phyloP scores from a whole-genome alignment of 1,140 invertebrate genomes.

The Papilio aristodemus region DNA sequence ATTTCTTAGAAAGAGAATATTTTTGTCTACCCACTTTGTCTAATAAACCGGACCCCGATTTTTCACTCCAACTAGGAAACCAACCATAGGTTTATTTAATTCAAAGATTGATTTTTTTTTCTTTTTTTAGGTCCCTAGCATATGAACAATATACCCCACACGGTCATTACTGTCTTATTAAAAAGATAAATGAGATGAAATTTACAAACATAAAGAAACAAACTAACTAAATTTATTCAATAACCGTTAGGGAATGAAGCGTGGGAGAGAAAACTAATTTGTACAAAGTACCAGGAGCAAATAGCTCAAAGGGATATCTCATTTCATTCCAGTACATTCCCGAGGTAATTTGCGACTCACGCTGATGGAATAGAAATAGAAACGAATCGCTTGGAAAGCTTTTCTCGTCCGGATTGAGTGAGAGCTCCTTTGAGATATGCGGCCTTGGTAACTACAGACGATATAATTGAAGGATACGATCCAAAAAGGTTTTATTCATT shows the following conservation, averaged over 20 bases:
- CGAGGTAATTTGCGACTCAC: constrained; percentile 23
- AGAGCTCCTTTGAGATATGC: constrained; percentile 4
- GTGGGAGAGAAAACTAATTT: constrained; percentile 5
- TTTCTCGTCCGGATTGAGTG: constrained; percentile 22
- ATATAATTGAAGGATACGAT: constrained; percentile 1
- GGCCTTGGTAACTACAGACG: constrained; percentile 7
- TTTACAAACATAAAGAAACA: no score
- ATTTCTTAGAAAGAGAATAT: no score
- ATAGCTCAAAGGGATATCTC: constrained; percentile 32
- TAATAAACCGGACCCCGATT: no score
- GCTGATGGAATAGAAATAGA: constrained; percentile 13
- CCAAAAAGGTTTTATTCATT: background rate
- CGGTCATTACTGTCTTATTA: no score
- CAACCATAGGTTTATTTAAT: no score
- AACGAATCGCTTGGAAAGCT: constrained; percentile 13
- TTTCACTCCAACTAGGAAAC: no score
- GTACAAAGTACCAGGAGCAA: constrained; percentile 37
- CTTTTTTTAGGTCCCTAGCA: no score
- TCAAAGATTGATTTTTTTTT: no score
- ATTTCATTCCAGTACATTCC: constrained; percentile 22
- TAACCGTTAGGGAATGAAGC: background rate
- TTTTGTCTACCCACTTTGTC: no score
- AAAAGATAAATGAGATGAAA: no score
- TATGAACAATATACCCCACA: no score
- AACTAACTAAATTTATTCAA: background rate